phyloP scores from a whole-genome alignment of 2,888 invertebrate genomes.

The Lasioglossum marginatum region DNA sequence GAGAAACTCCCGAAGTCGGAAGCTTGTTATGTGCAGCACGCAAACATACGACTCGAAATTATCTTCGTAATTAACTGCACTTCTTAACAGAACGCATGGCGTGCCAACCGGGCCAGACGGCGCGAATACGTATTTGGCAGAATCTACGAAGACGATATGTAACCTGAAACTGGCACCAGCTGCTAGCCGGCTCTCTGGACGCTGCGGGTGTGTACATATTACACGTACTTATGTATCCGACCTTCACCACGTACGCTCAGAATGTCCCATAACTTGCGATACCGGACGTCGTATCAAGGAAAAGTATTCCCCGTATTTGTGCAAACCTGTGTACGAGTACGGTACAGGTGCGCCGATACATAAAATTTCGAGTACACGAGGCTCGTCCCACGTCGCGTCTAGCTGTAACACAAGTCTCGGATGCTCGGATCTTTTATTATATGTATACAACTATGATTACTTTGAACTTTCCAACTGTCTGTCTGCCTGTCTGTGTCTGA shows the following conservation, averaged over 20 bases:
- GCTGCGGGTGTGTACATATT: conserved; percentile 51
- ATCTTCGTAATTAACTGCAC: conserved; percentile 84
- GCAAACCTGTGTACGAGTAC: not conserved
- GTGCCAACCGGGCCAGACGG: conserved; percentile 81
- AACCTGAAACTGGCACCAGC: conserved; percentile 81
- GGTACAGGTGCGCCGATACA: conserved; percentile 35
- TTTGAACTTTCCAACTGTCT: not conserved
- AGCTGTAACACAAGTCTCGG: not conserved
- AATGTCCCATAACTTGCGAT: conserved; percentile 56
- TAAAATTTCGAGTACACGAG: conserved; percentile 50
- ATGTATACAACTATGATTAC: not conserved
- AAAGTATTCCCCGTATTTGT: conserved; percentile 50
- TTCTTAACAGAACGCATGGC: conserved; percentile 84
- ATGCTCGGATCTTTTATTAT: not conserved
- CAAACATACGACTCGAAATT: conserved; percentile 83
- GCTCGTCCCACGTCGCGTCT: not conserved
- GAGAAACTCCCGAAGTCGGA: conserved; percentile 76
- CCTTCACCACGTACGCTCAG: conserved; percentile 39
- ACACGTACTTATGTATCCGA: conserved; percentile 47
- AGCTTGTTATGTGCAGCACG: conserved; percentile 83
- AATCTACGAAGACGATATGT: conserved; percentile 81
- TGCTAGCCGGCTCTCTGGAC: conserved; percentile 67
- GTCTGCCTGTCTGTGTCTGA: not conserved
- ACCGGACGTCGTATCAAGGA: conserved; percentile 37
- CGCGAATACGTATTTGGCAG: conserved; percentile 77